These are phyloP conservation scores for Poicephalus gulielmi DNA, from an alignment of 2,113 vertebrate species.

Conservation along the genomic window DNA sequence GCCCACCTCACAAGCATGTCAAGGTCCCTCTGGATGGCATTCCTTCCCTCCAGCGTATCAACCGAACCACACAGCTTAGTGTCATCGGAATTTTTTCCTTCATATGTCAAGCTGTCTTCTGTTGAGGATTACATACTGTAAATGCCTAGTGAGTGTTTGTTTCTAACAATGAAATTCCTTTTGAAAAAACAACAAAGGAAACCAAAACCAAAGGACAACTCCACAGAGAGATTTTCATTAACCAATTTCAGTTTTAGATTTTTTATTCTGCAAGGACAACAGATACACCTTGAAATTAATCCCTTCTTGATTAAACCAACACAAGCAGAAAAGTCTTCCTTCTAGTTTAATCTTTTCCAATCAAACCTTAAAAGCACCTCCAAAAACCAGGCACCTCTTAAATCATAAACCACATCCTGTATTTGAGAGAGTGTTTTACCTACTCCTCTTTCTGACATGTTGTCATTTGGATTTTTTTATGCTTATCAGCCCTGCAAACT, in stretches of 20 bases:
- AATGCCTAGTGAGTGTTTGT: not conserved
- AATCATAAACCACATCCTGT: not conserved
- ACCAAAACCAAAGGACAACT: not conserved
- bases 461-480: not conserved
- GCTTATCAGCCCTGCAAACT: not conserved
- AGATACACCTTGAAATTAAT: not conserved
- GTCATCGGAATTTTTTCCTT: not conserved
- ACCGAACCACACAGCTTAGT: too few species aligned
- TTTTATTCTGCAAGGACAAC: not conserved
- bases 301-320: not conserved
- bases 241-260: not conserved
- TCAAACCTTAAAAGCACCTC: too few species aligned
- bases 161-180: not conserved
- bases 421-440: not conserved
- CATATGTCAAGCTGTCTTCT: not conserved
- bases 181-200: not conserved
- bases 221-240: not conserved
- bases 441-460: not conserved
- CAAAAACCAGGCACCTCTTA: not conserved
- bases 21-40: too few species aligned
- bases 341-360: not conserved
- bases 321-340: not conserved
- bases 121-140: not conserved
- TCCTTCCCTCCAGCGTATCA: too few species aligned
- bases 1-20: too few species aligned